Conservation (phyloP, 2,888 invertebrate genomes). For the Drosophila nr. medialis region DNA sequence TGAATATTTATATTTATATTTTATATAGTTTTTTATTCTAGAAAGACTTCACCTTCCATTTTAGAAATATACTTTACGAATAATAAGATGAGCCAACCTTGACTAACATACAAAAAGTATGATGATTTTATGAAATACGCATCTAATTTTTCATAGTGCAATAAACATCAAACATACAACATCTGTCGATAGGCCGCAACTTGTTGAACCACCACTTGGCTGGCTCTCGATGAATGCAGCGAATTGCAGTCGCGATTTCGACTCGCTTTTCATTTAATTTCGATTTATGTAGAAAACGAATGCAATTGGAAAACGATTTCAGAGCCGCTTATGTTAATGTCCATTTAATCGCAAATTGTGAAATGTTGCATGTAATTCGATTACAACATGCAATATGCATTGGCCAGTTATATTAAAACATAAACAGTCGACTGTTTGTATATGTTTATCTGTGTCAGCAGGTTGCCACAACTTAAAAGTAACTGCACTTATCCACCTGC, state of each 20-base stretch:
- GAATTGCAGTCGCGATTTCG: conserved; percentile 29
- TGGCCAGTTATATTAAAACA: conserved; percentile 11
- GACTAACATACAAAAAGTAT: not conserved
- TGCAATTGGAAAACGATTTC: conserved; percentile 52
- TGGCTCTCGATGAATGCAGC: conserved; percentile 10
- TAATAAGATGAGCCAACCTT: not conserved
- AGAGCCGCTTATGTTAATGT: conserved; percentile 39
- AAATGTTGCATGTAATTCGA: conserved; percentile 53
- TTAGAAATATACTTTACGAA: not conserved
- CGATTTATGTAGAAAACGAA: conserved; percentile 49
- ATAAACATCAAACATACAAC: not conserved
- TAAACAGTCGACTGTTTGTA: not conserved
- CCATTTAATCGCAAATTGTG: conserved; percentile 49
- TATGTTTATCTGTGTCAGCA: conserved; percentile 31
- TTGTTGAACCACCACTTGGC: conserved; percentile 4
- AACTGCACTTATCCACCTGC: conserved; percentile 39
- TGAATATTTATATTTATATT: too few species aligned
- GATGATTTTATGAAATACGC: too few species aligned
- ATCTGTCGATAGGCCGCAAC: not conserved
- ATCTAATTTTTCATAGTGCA: not conserved
- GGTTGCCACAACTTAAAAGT: not conserved
- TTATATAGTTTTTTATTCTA: too few species aligned
- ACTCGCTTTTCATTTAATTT: conserved; percentile 56
- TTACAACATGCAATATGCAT: conserved; percentile 42
- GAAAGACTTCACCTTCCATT: not conserved